Conservation (phyloP, 2,797 vertebrate genomes). For the Sparidentex hasta region DNA sequence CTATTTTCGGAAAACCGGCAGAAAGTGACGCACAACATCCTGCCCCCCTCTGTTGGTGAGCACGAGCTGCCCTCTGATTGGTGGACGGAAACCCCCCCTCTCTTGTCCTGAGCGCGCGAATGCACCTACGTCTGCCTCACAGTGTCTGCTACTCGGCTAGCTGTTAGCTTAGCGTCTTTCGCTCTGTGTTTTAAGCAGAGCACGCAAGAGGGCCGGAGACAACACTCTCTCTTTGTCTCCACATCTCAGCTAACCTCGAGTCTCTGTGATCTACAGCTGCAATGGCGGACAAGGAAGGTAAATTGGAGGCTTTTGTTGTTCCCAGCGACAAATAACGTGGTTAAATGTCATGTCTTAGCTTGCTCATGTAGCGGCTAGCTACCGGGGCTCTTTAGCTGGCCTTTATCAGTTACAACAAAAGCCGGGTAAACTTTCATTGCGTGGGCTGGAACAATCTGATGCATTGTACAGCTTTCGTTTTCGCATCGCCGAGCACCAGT, state of each 20-base stretch:
- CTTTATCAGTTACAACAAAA: slow-evolving; percentile 18
- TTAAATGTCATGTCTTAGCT: slow-evolving; percentile 2
- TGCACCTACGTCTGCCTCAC: slow-evolving; percentile 17
- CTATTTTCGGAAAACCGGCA: no score
- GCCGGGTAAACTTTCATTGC: background rate
- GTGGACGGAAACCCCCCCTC: slow-evolving; percentile 19
- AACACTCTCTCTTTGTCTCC: background rate
- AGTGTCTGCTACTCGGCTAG: slow-evolving; percentile 14
- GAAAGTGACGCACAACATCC: no score
- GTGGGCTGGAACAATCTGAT: fast-evolving
- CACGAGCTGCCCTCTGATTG: slow-evolving; percentile 44
- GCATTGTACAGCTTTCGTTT: background rate
- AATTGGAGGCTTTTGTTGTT: background rate
- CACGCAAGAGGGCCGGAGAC: background rate
- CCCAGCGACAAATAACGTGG: background rate
- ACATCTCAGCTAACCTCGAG: background rate
- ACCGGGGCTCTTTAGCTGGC: background rate
- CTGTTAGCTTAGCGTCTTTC: slow-evolving; percentile 38
- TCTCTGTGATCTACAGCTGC: slow-evolving; percentile 6
- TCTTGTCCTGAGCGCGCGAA: slow-evolving; percentile 71
- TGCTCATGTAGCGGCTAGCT: slow-evolving; percentile 38
- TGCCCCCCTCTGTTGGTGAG: slow-evolving; percentile 15
- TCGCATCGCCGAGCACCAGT: background rate
- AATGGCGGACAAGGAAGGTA: slow-evolving; percentile 85
- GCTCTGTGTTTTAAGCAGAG: slow-evolving; percentile 13